Evolutionary conservation across 2,888 invertebrate species (phyloP).

Genomic region (Sialis lutaria): DNA sequence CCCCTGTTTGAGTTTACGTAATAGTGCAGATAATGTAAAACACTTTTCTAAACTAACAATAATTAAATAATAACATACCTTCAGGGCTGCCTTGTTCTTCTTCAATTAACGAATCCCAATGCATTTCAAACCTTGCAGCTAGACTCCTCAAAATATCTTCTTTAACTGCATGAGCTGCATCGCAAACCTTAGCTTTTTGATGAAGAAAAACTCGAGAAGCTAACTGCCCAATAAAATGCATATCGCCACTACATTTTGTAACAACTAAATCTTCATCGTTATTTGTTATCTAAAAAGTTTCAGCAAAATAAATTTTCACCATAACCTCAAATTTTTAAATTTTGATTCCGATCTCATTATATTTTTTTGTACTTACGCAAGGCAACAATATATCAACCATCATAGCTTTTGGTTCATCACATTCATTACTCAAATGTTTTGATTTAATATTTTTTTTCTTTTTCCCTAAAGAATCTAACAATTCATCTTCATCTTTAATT

Average conservation of each 20-base stretch:
- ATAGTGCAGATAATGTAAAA: background rate
- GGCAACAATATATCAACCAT: conserved; percentile 52
- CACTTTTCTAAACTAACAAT: background rate
- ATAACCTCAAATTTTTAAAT: conserved; percentile 2
- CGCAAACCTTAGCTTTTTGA: conserved; percentile 53
- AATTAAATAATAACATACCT: conserved; percentile 26
- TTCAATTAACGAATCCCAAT: conserved; percentile 82
- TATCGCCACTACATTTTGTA: conserved; percentile 43
- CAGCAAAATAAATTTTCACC: background rate
- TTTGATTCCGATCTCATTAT: conserved; percentile 6
- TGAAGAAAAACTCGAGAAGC: conserved; percentile 62
- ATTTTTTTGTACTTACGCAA: conserved; percentile 35
- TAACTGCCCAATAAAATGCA: conserved; percentile 54
- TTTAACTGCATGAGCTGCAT: conserved; percentile 55
- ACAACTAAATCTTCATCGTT: conserved; percentile 17
- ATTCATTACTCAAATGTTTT: conserved; percentile 24
- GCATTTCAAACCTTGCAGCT: conserved; percentile 72
- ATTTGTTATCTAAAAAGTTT: background rate
- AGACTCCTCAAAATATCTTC: conserved; percentile 75
- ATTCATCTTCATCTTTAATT: conserved; percentile 40
- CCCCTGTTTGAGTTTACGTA: too few species aligned
- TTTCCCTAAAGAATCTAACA: conserved; percentile 43
- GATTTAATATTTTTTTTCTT: conserved; percentile 34
- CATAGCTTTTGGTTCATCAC: conserved; percentile 32
- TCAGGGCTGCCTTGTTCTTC: conserved; percentile 54